phyloP scores from a whole-genome alignment of 2,113 vertebrate genomes.

The Channa maculata region DNA sequence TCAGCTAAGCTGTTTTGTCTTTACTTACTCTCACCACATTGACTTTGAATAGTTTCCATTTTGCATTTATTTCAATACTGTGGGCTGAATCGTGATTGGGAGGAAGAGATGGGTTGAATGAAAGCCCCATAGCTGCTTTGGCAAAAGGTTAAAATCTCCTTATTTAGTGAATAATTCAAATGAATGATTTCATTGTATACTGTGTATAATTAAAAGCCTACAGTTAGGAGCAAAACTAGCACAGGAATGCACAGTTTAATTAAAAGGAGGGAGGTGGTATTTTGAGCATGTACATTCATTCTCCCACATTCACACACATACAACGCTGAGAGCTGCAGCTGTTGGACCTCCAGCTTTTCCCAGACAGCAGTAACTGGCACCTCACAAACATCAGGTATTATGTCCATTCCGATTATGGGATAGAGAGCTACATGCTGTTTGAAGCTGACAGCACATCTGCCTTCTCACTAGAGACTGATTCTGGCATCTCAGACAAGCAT shows the following conservation, averaged over 20 bases:
- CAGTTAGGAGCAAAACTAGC: conserved; percentile 14
- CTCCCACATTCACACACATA: conserved; percentile 27
- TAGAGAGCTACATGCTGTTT: conserved; percentile 85
- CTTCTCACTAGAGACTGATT: conserved; percentile 86
- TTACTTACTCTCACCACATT: conserved; percentile 56
- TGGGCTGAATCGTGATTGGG: conserved; percentile 33
- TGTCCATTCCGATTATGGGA: conserved; percentile 90
- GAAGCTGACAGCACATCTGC: conserved; percentile 90
- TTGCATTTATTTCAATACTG: conserved; percentile 49
- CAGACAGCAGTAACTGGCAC: conserved; percentile 80
- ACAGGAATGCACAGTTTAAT: conserved; percentile 18
- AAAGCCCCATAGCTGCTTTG: conserved; percentile 33
- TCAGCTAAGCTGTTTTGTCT: conserved; percentile 65
- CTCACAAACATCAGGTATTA: conserved; percentile 87
- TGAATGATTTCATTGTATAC: conserved; percentile 2
- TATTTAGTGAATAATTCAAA: conserved; percentile 29
- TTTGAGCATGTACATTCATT: conserved; percentile 1
- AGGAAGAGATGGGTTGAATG: conserved; percentile 20
- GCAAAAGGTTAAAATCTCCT: conserved; percentile 42
- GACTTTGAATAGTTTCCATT: conserved; percentile 62
- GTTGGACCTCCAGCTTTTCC: conserved; percentile 73
- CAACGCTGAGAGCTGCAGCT: conserved; percentile 60
- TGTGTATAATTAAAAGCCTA: conserved; percentile 28
- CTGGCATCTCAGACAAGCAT: conserved; percentile 89
- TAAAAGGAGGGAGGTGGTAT: conserved; percentile 25